phyloP scores from a whole-genome alignment of 1,140 invertebrate genomes.

The Bombus waltoni region DNA sequence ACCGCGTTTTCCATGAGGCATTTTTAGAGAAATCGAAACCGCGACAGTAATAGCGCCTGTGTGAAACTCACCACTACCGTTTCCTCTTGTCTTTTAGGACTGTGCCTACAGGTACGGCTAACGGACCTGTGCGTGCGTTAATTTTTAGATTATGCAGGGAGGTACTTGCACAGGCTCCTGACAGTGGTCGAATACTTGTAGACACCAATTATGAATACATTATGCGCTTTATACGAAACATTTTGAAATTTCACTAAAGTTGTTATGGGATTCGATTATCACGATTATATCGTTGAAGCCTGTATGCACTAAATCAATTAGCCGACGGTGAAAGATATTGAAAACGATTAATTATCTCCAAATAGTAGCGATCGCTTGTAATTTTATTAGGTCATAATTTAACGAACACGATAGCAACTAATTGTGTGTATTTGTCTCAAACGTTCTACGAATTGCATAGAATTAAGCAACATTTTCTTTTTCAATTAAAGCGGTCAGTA shows the following conservation, averaged over 20 bases:
- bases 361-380: no score
- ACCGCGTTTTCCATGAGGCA: conserved; percentile 15
- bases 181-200: no score
- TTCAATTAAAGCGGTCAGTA: background rate
- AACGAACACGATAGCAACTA: background rate
- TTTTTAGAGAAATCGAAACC: conserved; percentile 34
- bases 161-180: background rate
- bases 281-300: no score
- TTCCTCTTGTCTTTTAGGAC: background rate
- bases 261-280: no score
- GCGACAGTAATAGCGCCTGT: conserved; percentile 2
- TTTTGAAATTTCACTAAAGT: no score
- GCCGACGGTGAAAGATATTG: no score
- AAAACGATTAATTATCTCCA: no score
- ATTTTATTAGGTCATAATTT: background rate
- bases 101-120: no score
- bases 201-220: no score
- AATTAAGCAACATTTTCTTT: background rate
- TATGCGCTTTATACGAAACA: no score
- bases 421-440: background rate
- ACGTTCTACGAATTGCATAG: background rate
- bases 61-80: background rate
- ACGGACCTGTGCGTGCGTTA: background rate
- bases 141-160: background rate
- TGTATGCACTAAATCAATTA: no score